Percentiles rank a stretch among this genome's conserved stretches.
Conservation (phyloP, 2,888 invertebrate species). For the Cistogaster globosa region DNA sequence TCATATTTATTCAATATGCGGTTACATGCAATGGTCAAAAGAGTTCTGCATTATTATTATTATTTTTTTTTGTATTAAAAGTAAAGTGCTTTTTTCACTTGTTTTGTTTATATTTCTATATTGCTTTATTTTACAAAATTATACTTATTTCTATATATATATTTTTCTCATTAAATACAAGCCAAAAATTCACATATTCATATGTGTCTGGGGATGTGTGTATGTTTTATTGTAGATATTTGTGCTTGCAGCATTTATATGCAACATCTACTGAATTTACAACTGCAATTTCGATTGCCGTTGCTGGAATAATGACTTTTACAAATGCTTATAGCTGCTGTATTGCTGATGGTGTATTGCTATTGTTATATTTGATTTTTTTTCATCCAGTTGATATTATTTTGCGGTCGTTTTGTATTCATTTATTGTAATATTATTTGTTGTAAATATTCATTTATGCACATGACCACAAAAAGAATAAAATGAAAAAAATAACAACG, state of each 20-base stretch:
- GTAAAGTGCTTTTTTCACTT: conserved; percentile 1
- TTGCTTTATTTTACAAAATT: conserved; percentile 47
- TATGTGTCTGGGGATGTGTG: not conserved
- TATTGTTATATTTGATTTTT: conserved; percentile 20
- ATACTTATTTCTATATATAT: conserved; percentile 16
- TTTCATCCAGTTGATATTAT: conserved; percentile 57
- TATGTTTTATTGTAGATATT: not conserved
- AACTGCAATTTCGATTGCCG: conserved; percentile 55
- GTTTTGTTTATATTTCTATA: conserved; percentile 26
- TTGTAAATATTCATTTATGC: conserved; percentile 71
- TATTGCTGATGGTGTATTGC: conserved; percentile 14
- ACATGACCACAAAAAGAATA: conserved; percentile 63
- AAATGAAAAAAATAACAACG: conserved; percentile 25
- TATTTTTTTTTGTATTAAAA: conserved; percentile 22
- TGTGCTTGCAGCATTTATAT: conserved; percentile 38
- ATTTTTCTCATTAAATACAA: conserved; percentile 59
- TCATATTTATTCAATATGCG: conserved; percentile 36
- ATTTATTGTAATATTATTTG: conserved; percentile 63
- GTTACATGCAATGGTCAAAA: conserved; percentile 49
- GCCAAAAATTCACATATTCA: conserved; percentile 32
- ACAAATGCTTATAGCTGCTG: conserved; percentile 9
- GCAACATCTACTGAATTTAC: conserved; percentile 48
- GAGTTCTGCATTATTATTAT: conserved; percentile 30
- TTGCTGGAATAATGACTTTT: conserved; percentile 41
- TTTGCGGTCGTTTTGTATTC: conserved; percentile 70